phyloP scores from a whole-genome alignment of 1,140 invertebrate species.

The Drosophila hydei region DNA sequence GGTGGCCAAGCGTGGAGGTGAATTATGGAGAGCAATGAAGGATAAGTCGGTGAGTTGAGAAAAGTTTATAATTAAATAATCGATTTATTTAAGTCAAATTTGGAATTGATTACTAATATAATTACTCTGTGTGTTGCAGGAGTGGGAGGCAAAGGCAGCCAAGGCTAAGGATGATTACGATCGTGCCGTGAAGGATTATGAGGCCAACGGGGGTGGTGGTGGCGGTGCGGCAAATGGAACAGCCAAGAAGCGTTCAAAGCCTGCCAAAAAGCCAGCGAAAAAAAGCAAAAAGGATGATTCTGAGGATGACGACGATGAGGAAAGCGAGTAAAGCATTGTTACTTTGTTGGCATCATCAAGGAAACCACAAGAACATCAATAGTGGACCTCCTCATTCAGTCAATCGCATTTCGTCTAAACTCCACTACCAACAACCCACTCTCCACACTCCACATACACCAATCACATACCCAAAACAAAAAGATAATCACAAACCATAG shows the following conservation, averaged over 20 bases:
- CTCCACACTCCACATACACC: constrained; percentile 15
- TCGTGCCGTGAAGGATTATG: constrained; percentile 94
- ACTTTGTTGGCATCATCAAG: constrained; percentile 31
- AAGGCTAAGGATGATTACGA: constrained; percentile 94
- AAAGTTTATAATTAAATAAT: neutral
- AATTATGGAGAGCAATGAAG: constrained; percentile 92
- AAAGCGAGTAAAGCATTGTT: constrained; percentile 66
- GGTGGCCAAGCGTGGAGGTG: constrained; percentile 93
- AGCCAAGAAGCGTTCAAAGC: constrained; percentile 81
- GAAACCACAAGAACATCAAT: constrained; percentile 17
- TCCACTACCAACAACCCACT: neutral
- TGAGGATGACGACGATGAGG: constrained; percentile 81
- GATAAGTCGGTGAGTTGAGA: constrained; percentile 89
- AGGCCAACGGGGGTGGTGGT: constrained; percentile 89
- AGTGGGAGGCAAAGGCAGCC: constrained; percentile 94
- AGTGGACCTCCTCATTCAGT: constrained; percentile 37
- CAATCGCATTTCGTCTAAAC: constrained; percentile 39
- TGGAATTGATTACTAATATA: neutral
- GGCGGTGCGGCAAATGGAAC: constrained; percentile 83
- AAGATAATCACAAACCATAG: no score
- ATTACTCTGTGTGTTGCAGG: constrained; percentile 84
- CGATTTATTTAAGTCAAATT: neutral
- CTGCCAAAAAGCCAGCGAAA: constrained; percentile 83
- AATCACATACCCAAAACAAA: constrained; percentile 16
- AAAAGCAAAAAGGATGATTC: constrained; percentile 85